Percentiles rank a stretch among this genome's conserved stretches.
Evolutionary conservation across 2,797 vertebrate species (phyloP).

Genomic region (Denticeps clupeoides): DNA sequence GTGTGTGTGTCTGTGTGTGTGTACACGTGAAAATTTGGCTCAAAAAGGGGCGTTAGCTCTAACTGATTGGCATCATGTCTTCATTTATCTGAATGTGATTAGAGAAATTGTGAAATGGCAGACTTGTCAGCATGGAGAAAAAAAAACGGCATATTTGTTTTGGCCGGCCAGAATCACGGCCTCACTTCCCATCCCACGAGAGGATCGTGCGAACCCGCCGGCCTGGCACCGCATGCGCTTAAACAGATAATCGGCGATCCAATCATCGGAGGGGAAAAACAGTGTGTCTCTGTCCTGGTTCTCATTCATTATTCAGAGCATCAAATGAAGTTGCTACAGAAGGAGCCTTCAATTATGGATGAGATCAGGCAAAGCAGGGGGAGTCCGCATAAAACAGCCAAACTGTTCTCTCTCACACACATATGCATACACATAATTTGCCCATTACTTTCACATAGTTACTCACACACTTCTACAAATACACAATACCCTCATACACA

Average conservation of each 20-base stretch:
- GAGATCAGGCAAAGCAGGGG: slow-evolving; percentile 36
- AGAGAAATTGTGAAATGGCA: no score
- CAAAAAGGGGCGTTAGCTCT: no score
- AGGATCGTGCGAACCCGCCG: neutral
- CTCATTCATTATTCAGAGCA: slow-evolving; percentile 64
- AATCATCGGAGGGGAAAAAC: slow-evolving; percentile 6
- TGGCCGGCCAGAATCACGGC: no score
- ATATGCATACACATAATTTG: no score
- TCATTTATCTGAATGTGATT: no score
- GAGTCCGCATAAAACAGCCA: neutral
- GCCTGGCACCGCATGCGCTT: neutral
- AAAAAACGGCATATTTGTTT: no score
- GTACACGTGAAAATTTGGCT: neutral
- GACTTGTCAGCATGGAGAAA: no score
- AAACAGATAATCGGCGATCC: slow-evolving; percentile 10
- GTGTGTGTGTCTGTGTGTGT: neutral
- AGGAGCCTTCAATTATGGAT: slow-evolving; percentile 66
- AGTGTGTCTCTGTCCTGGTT: slow-evolving; percentile 14
- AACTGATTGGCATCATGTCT: no score
- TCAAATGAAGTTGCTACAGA: slow-evolving; percentile 64
- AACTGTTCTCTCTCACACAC: neutral
- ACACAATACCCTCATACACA: no score
- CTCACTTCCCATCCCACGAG: no score
- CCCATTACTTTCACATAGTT: neutral
- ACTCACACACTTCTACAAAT: neutral